These are phyloP conservation scores for Drosophila biarmipes DNA, from an alignment of 1,140 invertebrate species.

Conservation along the genomic window DNA sequence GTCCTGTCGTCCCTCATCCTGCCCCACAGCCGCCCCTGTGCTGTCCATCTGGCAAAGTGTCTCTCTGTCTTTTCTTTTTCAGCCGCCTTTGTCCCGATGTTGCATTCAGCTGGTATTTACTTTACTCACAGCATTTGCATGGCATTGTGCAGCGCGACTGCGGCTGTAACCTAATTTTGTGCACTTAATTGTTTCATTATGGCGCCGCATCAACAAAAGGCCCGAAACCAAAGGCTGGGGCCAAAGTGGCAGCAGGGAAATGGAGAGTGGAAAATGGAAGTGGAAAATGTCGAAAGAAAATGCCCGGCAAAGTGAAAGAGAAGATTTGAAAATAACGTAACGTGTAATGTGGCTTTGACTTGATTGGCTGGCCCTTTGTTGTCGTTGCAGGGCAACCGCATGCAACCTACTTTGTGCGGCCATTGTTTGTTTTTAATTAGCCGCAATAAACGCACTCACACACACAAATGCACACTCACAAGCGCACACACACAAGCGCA, in stretches of 20 bases:
- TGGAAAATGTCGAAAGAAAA: constrained; percentile 67
- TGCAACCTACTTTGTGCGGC: constrained; percentile 74
- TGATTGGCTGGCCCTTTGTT: constrained; percentile 63
- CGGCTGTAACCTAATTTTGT: constrained; percentile 79
- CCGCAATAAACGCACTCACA: constrained; percentile 75
- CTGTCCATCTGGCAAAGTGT: constrained; percentile 30
- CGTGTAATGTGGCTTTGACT: constrained; percentile 69
- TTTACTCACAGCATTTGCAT: constrained; percentile 78
- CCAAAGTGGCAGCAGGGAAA: constrained; percentile 1
- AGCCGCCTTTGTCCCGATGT: constrained; percentile 38
- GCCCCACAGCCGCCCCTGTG: not conserved
- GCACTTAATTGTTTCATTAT: constrained; percentile 82
- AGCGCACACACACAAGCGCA: constrained; percentile 7
- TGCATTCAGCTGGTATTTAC: constrained; percentile 68
- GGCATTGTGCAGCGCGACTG: constrained; percentile 63
- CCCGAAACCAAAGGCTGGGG: constrained; percentile 31
- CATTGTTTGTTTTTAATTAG: constrained; percentile 83
- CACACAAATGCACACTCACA: constrained; percentile 31
- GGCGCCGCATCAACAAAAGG: constrained; percentile 77
- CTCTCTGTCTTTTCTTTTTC: constrained; percentile 33
- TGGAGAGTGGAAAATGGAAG: constrained; percentile 37
- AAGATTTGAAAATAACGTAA: constrained; percentile 66
- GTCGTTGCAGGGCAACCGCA: constrained; percentile 55
- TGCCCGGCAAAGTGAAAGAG: constrained; percentile 27
- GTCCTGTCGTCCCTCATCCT: constrained; percentile 6